Conservation (phyloP, 2,888 invertebrate species). For the Phanerotoma sp. region DNA sequence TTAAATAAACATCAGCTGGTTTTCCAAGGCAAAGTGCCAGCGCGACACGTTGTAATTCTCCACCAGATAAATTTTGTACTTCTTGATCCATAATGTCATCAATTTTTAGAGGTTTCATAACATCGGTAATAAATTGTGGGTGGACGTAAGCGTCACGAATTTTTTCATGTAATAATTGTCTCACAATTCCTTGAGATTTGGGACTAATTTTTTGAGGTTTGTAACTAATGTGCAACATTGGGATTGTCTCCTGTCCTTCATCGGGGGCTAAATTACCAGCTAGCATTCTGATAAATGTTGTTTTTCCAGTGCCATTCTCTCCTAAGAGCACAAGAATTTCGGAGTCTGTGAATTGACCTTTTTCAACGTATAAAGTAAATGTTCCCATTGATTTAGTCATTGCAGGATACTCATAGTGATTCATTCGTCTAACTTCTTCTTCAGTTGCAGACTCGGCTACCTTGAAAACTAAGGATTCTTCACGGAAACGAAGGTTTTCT, state of each 20-base stretch:
- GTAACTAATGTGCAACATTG: slow-evolving; percentile 96
- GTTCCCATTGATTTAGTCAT: slow-evolving; percentile 85
- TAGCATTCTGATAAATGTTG: slow-evolving; percentile 97
- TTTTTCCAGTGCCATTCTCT: slow-evolving; percentile 99
- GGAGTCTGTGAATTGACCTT: slow-evolving; percentile 97
- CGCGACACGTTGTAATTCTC: slow-evolving; percentile 98
- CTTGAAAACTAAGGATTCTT: slow-evolving; percentile 95
- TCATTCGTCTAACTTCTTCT: slow-evolving; percentile 96
- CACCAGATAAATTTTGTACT: slow-evolving; percentile 97
- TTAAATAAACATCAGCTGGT: slow-evolving; percentile 97
- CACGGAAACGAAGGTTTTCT: slow-evolving; percentile 97
- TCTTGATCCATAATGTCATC: slow-evolving; percentile 98
- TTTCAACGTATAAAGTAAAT: slow-evolving; percentile 77
- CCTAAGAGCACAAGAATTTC: slow-evolving; percentile 96
- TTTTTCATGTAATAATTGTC: slow-evolving; percentile 91
- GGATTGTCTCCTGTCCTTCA: slow-evolving; percentile 74
- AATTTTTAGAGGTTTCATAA: slow-evolving; percentile 97
- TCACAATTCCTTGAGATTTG: slow-evolving; percentile 90
- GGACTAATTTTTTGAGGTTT: slow-evolving; percentile 99
- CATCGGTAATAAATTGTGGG: slow-evolving; percentile 98
- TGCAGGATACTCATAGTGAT: slow-evolving; percentile 91
- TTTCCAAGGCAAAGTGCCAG: slow-evolving; percentile 95
- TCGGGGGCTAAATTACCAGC: slow-evolving; percentile 95
- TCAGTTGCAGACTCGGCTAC: slow-evolving; percentile 97
- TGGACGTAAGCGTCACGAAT: slow-evolving; percentile 97